Base-by-base conservation (phyloP, 2,797 vertebrate species). In the Alectoris magna region DNA sequence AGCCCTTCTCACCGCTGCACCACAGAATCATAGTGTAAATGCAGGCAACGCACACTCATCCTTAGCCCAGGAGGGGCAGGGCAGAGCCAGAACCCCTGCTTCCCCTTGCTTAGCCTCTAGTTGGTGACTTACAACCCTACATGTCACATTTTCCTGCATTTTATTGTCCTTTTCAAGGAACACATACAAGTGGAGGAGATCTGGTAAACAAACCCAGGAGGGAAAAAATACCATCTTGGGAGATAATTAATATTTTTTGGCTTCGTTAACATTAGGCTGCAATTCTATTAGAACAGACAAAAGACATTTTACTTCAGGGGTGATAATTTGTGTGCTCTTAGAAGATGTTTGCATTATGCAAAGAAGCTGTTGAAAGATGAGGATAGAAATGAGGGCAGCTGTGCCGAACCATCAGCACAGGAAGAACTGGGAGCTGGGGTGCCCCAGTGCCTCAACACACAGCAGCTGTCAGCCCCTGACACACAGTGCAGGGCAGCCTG, bases 181-280 rank as follows among this genome's bases (percentile, higher is more conserved):
- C 4, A 1, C 14, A 49, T 26, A 34, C 23, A 38, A 49, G 46
- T 81, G 38, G 23, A 94, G 5, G 14, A 66, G 17, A 64, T 46
- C 26, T 49, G 46, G 73, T 89, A 95, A 94, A 94, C 92, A 95
- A 93, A 87, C 66, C 69, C 88, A 85, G 51, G 29, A 11, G 18
- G 39, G 76, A 26, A 55, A 21, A 38, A 89, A 48, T 88, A 53
- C 44, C 0, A 3, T 73, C 84, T 89, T 81, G 94, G 67, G 90
- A 88, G 9, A 60, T 63, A 72, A 90, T 89, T 85, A 88, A 64
- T 39, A 6, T 80, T 89, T 92, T 80, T 64, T 76, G 63, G n/a
- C 63, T 7, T 78, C 66, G 48, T 83, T 89, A 89, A 66, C 83
- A 74, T 67, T 38, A 72, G 82, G 8, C 39, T 3, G 7, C 68